Percentiles rank a stretch among this genome's conserved stretches.
phyloP scores from a whole-genome alignment of 2,888 invertebrate genomes.

The Zaprionus bogoriensis region DNA sequence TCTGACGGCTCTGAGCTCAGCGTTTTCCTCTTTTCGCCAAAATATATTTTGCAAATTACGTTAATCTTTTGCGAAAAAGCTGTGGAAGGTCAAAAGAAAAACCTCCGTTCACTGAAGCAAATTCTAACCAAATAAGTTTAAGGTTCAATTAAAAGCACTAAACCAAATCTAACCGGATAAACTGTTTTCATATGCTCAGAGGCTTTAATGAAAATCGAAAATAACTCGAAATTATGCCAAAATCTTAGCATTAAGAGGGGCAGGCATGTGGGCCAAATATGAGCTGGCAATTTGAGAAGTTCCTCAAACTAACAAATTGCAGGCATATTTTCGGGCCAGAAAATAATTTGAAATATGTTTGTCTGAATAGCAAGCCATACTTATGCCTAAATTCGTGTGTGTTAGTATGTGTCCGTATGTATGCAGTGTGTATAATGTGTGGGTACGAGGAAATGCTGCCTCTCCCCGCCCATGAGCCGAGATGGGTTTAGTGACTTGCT shows the following conservation, averaged over 20 bases:
- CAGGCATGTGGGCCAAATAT: not conserved
- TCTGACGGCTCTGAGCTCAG: constrained; percentile 24
- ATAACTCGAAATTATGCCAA: too few relatives aligned
- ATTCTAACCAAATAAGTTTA: not conserved
- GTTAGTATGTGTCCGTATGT: not conserved
- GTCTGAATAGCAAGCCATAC: too few relatives aligned
- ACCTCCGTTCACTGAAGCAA: constrained; percentile 17
- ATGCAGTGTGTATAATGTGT: constrained; percentile 22
- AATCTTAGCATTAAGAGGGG: too few relatives aligned
- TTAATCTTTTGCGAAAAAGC: constrained; percentile 14
- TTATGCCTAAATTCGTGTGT: constrained; percentile 2
- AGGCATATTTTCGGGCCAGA: constrained; percentile 19
- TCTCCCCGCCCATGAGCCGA: not conserved
- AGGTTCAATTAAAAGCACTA: not conserved
- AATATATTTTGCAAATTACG: constrained; percentile 53
- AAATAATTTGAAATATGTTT: constrained; percentile 45
- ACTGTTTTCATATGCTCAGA: too few relatives aligned
- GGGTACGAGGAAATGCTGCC: constrained; percentile 15
- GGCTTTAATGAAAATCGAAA: not conserved
- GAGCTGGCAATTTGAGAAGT: constrained; percentile 17
- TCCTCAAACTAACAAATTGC: constrained; percentile 18
- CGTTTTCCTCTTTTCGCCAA: constrained; percentile 9
- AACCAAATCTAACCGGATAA: not conserved
- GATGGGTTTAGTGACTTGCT: constrained; percentile 53
- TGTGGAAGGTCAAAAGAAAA: constrained; percentile 4